Evolutionary conservation across 2,888 invertebrate genomes (phyloP).

Genomic region (Parasteatoda lunata): DNA sequence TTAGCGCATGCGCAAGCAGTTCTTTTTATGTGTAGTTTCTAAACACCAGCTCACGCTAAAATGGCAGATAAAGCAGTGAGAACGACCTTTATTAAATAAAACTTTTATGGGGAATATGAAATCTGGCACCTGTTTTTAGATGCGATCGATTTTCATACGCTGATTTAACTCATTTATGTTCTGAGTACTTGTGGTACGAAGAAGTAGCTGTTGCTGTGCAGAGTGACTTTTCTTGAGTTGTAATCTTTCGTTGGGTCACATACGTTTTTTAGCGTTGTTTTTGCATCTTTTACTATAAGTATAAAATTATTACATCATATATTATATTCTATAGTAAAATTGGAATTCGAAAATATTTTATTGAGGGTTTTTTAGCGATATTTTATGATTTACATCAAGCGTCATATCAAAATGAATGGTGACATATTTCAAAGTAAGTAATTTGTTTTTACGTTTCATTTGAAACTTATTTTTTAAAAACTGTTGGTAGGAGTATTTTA

Average conservation of each 20-base stretch:
- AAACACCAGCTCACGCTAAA: too few relatives aligned
- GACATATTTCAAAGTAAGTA: conserved; percentile 44
- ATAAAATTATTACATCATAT: too few relatives aligned
- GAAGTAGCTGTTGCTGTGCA: background rate
- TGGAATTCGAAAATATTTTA: background rate
- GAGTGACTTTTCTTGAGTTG: background rate
- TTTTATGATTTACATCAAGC: conserved; percentile 59
- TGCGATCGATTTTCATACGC: background rate
- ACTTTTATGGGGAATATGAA: background rate
- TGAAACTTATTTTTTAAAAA: background rate
- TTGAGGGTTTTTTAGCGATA: background rate
- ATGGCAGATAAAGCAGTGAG: too few relatives aligned
- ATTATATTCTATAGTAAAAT: background rate
- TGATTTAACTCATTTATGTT: background rate
- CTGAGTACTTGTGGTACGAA: background rate
- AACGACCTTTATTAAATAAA: background rate
- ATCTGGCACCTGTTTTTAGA: background rate
- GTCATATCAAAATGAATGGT: conserved; percentile 40
- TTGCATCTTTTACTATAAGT: background rate
- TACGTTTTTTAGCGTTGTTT: background rate
- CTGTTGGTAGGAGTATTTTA: background rate
- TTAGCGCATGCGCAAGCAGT: too few relatives aligned
- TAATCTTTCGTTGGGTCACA: background rate
- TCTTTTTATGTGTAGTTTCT: too few relatives aligned
- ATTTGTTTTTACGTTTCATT: background rate